Evolutionary conservation across 2,888 invertebrate genomes (phyloP).

Genomic region (Aphrophora alni): DNA sequence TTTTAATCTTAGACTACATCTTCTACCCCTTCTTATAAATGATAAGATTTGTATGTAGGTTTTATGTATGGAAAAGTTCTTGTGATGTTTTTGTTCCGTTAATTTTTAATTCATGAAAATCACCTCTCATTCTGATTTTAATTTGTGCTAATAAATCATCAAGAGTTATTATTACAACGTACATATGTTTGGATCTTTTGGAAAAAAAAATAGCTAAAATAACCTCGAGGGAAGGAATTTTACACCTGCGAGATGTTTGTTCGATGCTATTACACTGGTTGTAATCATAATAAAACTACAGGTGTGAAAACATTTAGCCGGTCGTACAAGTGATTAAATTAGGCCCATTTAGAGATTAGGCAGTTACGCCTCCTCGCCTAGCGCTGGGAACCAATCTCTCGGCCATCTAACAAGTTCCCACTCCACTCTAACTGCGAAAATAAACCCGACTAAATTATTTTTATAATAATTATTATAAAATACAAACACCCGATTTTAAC

Average conservation of each 20-base stretch:
- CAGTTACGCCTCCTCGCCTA: conserved; percentile 1
- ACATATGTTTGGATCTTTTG: no score
- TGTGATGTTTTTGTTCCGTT: no score
- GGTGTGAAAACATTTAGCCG: conserved; percentile 6
- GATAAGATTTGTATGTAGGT: no score
- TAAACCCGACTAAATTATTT: background rate
- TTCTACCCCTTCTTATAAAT: no score
- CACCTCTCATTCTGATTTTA: no score
- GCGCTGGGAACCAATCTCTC: background rate
- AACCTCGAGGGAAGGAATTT: no score
- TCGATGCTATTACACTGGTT: background rate
- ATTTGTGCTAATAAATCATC: no score
- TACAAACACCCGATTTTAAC: background rate
- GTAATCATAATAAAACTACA: background rate
- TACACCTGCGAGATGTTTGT: background rate
- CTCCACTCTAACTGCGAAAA: background rate
- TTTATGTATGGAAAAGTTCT: no score
- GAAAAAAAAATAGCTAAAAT: no score
- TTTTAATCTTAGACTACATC: no score
- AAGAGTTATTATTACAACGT: no score
- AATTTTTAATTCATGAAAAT: no score
- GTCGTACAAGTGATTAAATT: conserved; percentile 30
- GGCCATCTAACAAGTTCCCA: background rate
- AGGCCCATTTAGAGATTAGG: conserved; percentile 38
- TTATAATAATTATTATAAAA: background rate